Evolutionary conservation across 2,888 invertebrate genomes (phyloP), one percentile per base, ranked within the genome.

Genomic region (Drosophila phalerata): DNA sequence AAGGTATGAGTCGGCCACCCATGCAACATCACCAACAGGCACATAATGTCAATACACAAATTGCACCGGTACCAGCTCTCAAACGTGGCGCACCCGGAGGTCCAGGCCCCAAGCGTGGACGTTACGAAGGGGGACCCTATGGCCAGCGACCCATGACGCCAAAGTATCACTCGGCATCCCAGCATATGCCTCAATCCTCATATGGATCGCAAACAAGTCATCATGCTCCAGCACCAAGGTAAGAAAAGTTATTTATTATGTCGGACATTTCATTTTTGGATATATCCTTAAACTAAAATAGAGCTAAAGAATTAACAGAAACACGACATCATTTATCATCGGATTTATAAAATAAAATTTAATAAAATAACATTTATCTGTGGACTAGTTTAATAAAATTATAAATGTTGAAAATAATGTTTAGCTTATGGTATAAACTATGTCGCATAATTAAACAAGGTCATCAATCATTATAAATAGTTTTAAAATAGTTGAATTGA

Each of bases 41-140:
- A 73, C 92, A 92, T 84, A 90, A 90, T 73, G 90, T 90, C 64
- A 92, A 92, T 83, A 90, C 92, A 66, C 92, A 92, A 89, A 90
- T 92, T 60, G 90, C 92, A 62, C 92, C 90, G 66, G 92, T 92
- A 79, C 92, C 90, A 72, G 89, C 92, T 69, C 79, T 93, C 32
- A 93, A 93, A 81, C 91, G 92, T 30, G 93, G 92, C 55, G 92
- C 92, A 19, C 91, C 91, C 30, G 90, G 91, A 60, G 92, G 92
- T 34, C 92, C 92, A 6, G 92, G 92, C 19, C 92, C 92, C 10
- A 93, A 93, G 69, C 91, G 92, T 45, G 92, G 93, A 49, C 91
- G 92, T 40, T 93, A 93, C 66, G 92, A 93, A 40, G 91, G 92
- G 28, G 91, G 92, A 34, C 92, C 92, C 32, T 91, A 92, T 68